These are phyloP conservation scores for Oeneis ivallda DNA, from an alignment of 2,888 invertebrate genomes.

Conservation along the genomic window DNA sequence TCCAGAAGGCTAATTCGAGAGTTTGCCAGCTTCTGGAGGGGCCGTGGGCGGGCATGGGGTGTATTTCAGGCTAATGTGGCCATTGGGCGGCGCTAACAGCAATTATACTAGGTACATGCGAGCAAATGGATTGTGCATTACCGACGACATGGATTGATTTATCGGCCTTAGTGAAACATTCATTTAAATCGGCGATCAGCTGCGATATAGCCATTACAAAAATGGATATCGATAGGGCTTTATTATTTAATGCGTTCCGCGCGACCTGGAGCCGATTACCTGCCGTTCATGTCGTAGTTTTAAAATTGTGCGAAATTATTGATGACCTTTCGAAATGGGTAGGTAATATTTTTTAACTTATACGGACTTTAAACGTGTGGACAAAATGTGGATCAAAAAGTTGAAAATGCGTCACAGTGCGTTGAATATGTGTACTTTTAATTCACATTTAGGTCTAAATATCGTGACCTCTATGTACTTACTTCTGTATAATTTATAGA, in stretches of 20 bases:
- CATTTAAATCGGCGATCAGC: slow-evolving; percentile 57
- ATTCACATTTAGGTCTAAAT: too few relatives aligned
- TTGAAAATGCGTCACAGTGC: too few relatives aligned
- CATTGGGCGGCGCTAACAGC: slow-evolving; percentile 78
- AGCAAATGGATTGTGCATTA: slow-evolving; percentile 79
- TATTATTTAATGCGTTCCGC: slow-evolving; percentile 61
- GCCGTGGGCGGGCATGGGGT: slow-evolving; percentile 55
- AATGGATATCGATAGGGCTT: slow-evolving; percentile 53
- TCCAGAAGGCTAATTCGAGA: slow-evolving; percentile 63
- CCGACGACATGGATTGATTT: slow-evolving; percentile 78
- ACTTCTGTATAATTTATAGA: too few relatives aligned
- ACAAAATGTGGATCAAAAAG: not conserved
- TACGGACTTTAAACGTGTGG: not conserved
- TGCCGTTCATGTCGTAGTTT: slow-evolving; percentile 51
- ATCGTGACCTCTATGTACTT: too few relatives aligned
- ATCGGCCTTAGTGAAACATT: slow-evolving; percentile 55
- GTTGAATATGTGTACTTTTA: too few relatives aligned
- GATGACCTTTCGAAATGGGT: slow-evolving; percentile 7
- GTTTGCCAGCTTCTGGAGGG: slow-evolving; percentile 52
- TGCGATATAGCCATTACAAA: slow-evolving; percentile 67
- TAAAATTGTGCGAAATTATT: slow-evolving; percentile 56
- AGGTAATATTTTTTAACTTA: not conserved
- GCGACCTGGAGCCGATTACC: slow-evolving; percentile 58
- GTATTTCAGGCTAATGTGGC: slow-evolving; percentile 71
- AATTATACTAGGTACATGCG: slow-evolving; percentile 77